These are phyloP conservation scores for Lepeophtheirus salmonis DNA, from an alignment of 1,140 invertebrate genomes.

Conservation along the genomic window DNA sequence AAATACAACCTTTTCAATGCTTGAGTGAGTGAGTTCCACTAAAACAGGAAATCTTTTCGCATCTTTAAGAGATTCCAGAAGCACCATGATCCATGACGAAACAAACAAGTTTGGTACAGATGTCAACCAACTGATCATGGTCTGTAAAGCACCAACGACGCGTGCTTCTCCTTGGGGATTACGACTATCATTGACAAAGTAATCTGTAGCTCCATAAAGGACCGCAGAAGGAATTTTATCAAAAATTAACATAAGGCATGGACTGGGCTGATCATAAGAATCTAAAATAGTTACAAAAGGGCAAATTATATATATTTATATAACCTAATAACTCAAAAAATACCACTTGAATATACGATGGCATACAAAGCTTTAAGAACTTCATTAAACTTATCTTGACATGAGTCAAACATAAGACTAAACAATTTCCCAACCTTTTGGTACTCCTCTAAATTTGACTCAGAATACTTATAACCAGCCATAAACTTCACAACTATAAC, in stretches of 20 bases:
- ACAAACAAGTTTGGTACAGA: not conserved
- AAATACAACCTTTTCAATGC: conserved; percentile 8
- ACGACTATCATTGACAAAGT: not conserved
- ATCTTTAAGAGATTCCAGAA: not conserved
- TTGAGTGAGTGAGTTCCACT: not conserved
- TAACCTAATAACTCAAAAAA: not conserved
- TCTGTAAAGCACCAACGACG: conserved; percentile 7
- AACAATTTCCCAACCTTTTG: not conserved
- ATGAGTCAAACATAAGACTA: not conserved
- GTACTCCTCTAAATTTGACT: not conserved
- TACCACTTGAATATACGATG: not conserved
- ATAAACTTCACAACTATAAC: not conserved
- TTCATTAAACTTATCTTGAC: not conserved
- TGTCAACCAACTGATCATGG: conserved; percentile 11
- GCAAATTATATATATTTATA: too few species aligned
- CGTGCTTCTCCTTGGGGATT: not conserved
- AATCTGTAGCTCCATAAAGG: not conserved
- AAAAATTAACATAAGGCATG: not conserved
- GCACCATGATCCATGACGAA: not conserved
- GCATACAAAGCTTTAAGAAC: not conserved
- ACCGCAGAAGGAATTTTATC: conserved; percentile 5
- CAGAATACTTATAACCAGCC: not conserved
- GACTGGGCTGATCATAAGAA: not conserved
- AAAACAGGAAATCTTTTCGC: not conserved
- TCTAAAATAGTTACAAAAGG: not conserved